Evolutionary conservation across 2,113 vertebrate species (phyloP).

Genomic region (Caranx melampygus): DNA sequence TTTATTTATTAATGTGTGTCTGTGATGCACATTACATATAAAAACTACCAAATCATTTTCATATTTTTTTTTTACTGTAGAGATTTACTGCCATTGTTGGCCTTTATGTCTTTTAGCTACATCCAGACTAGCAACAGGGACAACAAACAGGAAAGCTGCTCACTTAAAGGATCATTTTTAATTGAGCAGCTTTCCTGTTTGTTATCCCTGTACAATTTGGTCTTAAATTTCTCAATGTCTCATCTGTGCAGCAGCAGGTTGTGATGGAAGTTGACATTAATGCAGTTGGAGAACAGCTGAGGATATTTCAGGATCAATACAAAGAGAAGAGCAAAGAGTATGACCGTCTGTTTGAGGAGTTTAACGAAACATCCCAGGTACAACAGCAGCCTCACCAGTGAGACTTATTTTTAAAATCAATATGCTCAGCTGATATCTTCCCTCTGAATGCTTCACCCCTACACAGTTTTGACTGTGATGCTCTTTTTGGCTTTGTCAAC

Average conservation of each 20-base stretch:
- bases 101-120: background rate
- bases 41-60: too few relatives aligned
- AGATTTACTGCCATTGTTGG: too few relatives aligned
- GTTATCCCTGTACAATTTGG: background rate
- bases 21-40: too few relatives aligned
- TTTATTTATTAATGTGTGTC: background rate
- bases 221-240: background rate
- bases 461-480: background rate
- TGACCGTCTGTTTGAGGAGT: constrained; percentile 94
- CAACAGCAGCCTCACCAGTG: background rate
- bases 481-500: background rate
- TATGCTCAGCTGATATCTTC: background rate
- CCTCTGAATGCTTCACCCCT: background rate
- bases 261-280: constrained; percentile 96
- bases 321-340: constrained; percentile 97
- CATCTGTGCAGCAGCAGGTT: constrained; percentile 87
- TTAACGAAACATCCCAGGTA: constrained; percentile 96
- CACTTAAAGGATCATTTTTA: background rate
- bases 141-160: background rate
- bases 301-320: constrained; percentile 94
- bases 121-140: background rate
- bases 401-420: background rate
- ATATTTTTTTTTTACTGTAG: too few relatives aligned
- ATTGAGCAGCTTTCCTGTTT: background rate
- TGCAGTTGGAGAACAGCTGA: constrained; percentile 95